Conservation (phyloP, 1,140 invertebrate genomes). For the Macrosteles quadrilineatus region DNA sequence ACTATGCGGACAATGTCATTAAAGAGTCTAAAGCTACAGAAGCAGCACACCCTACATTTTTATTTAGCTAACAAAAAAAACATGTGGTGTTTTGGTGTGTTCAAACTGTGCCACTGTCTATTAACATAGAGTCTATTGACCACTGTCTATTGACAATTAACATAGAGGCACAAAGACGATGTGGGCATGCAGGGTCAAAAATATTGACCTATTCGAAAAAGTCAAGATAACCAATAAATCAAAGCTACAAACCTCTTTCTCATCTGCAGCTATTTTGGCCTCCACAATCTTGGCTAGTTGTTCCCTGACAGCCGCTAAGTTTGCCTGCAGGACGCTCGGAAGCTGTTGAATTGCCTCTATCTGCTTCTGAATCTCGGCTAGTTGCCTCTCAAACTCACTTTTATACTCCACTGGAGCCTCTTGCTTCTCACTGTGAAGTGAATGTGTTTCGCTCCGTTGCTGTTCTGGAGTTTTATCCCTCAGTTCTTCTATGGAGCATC, state of each 20-base stretch:
- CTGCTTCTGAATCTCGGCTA: constrained; percentile 37
- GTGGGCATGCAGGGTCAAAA: too few species aligned
- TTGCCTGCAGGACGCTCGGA: constrained; percentile 33
- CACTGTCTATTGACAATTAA: too few species aligned
- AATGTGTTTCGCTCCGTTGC: constrained; percentile 28
- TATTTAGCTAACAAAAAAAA: too few species aligned
- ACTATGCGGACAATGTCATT: too few species aligned
- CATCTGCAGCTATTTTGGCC: constrained; percentile 16
- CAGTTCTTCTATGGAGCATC: constrained; percentile 27
- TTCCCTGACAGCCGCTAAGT: constrained; percentile 34
- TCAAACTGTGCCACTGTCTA: too few species aligned
- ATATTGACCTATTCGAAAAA: too few species aligned
- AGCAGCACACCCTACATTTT: too few species aligned
- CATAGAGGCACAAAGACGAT: too few species aligned
- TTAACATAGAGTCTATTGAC: too few species aligned
- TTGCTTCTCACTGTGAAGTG: constrained; percentile 26
- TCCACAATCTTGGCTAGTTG: constrained; percentile 36
- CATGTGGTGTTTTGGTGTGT: too few species aligned
- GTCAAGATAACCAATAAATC: too few species aligned
- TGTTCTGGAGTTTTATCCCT: background rate
- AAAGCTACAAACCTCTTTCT: background rate
- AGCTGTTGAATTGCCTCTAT: constrained; percentile 34
- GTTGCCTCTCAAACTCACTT: constrained; percentile 31
- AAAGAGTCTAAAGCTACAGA: too few species aligned
- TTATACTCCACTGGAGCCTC: constrained; percentile 22